Evolutionary conservation across 2,113 vertebrate genomes (phyloP).

Genomic region (Eurypyga helias): DNA sequence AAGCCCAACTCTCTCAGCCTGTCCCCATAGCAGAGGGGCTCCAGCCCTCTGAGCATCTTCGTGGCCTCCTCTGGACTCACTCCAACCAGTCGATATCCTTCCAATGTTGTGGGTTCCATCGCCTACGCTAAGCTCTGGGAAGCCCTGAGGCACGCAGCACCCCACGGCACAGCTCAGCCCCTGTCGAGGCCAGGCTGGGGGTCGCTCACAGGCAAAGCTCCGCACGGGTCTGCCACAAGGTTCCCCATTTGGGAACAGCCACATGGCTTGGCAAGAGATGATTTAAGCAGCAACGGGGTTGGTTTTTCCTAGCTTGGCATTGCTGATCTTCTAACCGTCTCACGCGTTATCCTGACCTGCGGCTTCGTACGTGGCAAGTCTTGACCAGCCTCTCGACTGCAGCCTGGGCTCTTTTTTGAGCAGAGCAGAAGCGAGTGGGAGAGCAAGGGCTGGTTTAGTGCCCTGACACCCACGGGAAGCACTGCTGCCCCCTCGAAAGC

Average conservation of each 20-base stretch:
- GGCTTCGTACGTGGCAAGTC: not conserved
- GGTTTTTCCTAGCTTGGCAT: not conserved
- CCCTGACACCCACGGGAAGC: not conserved
- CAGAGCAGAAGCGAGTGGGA: not conserved
- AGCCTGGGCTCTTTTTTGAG: not conserved
- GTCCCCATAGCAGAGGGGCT: no score
- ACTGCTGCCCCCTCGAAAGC: not conserved
- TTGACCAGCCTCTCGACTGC: accelerated
- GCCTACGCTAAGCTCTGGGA: accelerated
- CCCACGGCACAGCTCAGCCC: not conserved
- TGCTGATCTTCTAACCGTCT: not conserved
- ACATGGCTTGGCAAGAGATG: accelerated
- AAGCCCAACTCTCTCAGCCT: no score
- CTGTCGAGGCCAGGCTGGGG: not conserved
- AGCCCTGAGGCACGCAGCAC: not conserved
- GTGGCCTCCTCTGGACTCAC: no score
- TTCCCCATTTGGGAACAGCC: not conserved
- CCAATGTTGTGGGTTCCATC: no score
- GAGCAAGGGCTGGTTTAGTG: not conserved
- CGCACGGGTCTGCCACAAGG: not conserved
- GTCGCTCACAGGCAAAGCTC: accelerated
- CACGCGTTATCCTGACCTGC: not conserved
- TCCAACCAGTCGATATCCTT: no score
- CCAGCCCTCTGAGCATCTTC: no score
- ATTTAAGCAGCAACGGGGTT: not conserved